phyloP scores from a whole-genome alignment of 53 echinoderm and acorn worm species.

The Holothuria scabra region DNA sequence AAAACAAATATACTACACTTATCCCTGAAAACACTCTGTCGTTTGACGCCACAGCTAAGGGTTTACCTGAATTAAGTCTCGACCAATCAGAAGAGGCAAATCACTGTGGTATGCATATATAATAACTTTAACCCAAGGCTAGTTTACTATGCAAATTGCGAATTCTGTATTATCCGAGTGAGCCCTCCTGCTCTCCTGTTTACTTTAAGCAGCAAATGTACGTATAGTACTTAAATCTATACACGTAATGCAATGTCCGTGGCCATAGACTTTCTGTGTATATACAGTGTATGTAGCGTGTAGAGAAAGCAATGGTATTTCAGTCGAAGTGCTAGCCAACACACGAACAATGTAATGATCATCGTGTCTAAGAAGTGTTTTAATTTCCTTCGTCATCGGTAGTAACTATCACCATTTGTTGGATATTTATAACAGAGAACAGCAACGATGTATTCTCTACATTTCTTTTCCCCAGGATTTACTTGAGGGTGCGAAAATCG shows the following conservation, averaged over 20 bases:
- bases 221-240: no score
- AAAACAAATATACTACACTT: no score
- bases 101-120: constrained; percentile 44
- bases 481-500: constrained; percentile 29
- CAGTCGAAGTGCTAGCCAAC: neutral
- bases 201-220: neutral
- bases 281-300: neutral
- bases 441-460: constrained; percentile 13
- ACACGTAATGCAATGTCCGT: no score
- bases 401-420: no score
- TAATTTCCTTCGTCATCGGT: no score
- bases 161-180: constrained; percentile 5
- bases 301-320: neutral
- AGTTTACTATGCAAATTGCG: constrained; percentile 52
- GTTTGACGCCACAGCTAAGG: no score
- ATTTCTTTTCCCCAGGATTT: constrained; percentile 38
- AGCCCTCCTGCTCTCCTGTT: constrained; percentile 19
- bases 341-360: no score
- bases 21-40: no score
- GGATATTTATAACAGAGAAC: constrained; percentile 1
- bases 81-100: constrained; percentile 41
- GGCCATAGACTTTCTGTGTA: no score
- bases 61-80: constrained; percentile 42
- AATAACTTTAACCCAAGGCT: constrained; percentile 46
- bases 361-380: no score